phyloP scores from a whole-genome alignment of 2,113 vertebrate species.

The Pelecanoides urinatrix region DNA sequence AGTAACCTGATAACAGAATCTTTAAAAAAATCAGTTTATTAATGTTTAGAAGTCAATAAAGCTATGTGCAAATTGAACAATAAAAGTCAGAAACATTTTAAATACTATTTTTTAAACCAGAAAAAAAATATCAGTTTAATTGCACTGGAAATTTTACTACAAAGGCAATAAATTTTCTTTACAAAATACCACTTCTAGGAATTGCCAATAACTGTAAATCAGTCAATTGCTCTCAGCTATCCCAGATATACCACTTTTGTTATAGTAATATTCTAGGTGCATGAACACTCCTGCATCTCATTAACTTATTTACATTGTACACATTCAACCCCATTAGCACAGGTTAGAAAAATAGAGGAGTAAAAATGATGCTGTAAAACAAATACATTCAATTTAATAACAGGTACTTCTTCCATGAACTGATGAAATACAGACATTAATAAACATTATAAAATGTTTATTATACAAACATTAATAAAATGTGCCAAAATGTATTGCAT shows the following conservation, averaged over 20 bases:
- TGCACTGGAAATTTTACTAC: constrained; percentile 80
- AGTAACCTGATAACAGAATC: constrained; percentile 14
- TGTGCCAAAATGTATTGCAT: constrained; percentile 56
- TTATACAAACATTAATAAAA: constrained; percentile 60
- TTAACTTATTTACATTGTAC: constrained; percentile 60
- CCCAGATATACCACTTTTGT: constrained; percentile 58
- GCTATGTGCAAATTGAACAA: constrained; percentile 84
- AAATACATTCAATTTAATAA: constrained; percentile 77
- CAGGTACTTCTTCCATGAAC: constrained; percentile 47
- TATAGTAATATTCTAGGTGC: constrained; percentile 71
- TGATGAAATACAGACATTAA: constrained; percentile 46
- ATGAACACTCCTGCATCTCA: constrained; percentile 43
- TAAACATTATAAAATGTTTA: too few relatives aligned
- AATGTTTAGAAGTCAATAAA: constrained; percentile 83
- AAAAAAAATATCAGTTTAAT: constrained; percentile 70
- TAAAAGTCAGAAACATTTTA: constrained; percentile 79
- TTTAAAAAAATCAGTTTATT: constrained; percentile 83
- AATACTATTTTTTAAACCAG: constrained; percentile 76
- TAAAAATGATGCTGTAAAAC: constrained; percentile 57
- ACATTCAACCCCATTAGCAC: constrained; percentile 73
- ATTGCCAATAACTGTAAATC: constrained; percentile 47
- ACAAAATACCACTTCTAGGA: constrained; percentile 61
- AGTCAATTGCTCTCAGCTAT: constrained; percentile 40
- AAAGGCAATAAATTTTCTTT: constrained; percentile 60
- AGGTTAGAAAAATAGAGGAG: constrained; percentile 71